Conservation (phyloP, 1,140 invertebrate genomes). For the Drosophila melanogaster region Release_6_plus_ISO1_MT NC_004354.4:6235501-6236000, state of each 20-base stretch:
- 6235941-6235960: neutral
- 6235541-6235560: slow-evolving; percentile 57
- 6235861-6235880: slow-evolving; percentile 35
- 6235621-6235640: slow-evolving; percentile 10
- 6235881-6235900: slow-evolving; percentile 42
- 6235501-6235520: slow-evolving; percentile 67
- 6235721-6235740: slow-evolving; percentile 50
- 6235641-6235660: slow-evolving; percentile 3
- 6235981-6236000: slow-evolving; percentile 57
- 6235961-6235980: slow-evolving; percentile 21
- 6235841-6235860: slow-evolving; percentile 41
- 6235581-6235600: slow-evolving; percentile 45
- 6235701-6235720: slow-evolving; percentile 55
- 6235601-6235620: slow-evolving; percentile 9
- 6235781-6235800: slow-evolving; percentile 18
- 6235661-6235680: slow-evolving; percentile 52
- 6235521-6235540: slow-evolving; percentile 61
- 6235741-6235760: slow-evolving; percentile 42
- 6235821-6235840: neutral
- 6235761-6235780: slow-evolving; percentile 46
- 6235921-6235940: slow-evolving; percentile 10
- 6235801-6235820: slow-evolving; percentile 16
- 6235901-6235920: slow-evolving; percentile 43
- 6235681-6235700: slow-evolving; percentile 50
- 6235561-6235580: neutral